Conservation (phyloP, 1,140 invertebrate genomes). For the Drosophila pruinosa region DNA sequence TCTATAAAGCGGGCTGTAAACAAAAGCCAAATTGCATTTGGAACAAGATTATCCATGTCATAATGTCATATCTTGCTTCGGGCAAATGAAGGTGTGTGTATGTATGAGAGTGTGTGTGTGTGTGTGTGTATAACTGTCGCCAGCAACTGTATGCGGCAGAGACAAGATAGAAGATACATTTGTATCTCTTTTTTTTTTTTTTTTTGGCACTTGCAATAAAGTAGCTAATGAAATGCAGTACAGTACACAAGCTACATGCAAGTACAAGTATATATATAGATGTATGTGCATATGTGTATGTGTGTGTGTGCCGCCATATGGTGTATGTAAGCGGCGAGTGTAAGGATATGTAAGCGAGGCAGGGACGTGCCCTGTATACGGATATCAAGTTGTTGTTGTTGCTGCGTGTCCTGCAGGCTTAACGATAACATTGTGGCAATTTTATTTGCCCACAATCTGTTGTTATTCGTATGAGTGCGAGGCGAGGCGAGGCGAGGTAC, state of each 20-base stretch:
- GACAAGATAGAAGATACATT: not conserved
- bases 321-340: conserved; percentile 25
- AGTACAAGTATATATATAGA: not conserved
- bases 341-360: conserved; percentile 26
- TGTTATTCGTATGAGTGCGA: conserved; percentile 51
- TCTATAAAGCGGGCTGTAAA: conserved; percentile 29
- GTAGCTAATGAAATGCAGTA: conserved; percentile 32
- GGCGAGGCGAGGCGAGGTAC: not conserved
- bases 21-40: conserved; percentile 36
- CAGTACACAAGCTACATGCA: not conserved
- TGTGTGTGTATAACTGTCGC: conserved; percentile 24
- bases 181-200: conserved; percentile 9
- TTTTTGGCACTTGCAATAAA: conserved; percentile 15
- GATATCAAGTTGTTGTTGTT: conserved; percentile 30
- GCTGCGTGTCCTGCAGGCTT: conserved; percentile 70
- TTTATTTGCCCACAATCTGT: conserved; percentile 78
- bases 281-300: not conserved
- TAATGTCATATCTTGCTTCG: conserved; percentile 31
- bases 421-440: conserved; percentile 78
- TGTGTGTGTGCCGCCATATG: conserved; percentile 28
- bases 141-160: not conserved
- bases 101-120: not conserved
- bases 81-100: not conserved
- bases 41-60: conserved; percentile 42
- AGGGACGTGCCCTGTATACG: conserved; percentile 20